Base-by-base conservation (phyloP, 2,888 invertebrate species). In the Drosophila acutilabella region DNA sequence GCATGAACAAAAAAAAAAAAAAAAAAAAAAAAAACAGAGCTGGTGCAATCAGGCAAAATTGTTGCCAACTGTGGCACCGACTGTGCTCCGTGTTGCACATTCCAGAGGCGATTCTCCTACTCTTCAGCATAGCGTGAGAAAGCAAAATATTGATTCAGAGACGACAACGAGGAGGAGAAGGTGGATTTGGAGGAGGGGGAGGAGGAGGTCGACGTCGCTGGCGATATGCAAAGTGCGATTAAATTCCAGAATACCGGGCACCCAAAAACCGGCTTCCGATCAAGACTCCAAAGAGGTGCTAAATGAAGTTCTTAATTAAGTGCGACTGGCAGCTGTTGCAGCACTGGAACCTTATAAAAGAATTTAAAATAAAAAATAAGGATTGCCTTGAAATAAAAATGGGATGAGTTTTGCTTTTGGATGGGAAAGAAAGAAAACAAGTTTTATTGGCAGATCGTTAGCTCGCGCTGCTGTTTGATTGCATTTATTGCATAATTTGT, bases 291-390 rank as follows among this genome's bases (percentile, higher is more conserved):
- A 54, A 87, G 81, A 85, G 85, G 85, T 88, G 85, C 89, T 88
- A 88, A 85, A 86, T 85, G 85, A 85, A 88, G 87, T 86, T 85
- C 89, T 85, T 85, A 85, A 85, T 85, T 85, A 88, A 86, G 89
- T 85, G 87, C 79, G 79, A 88, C 73, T 80, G 83, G 78, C 87
- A 71, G 74, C 67, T 65, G 74, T 69, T 60, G 74, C 52, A 67
- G 62, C 53, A 41, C 20, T 47, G 67, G 36, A 57, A 33, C 45
- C 54, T 47, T 53, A 57, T 20, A 33, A 56, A 42, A 54, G n/a
- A 14, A 56, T 36, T 47, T 38, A 10, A 13, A 53, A 47, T 11
- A 33, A 38, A 45, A 41, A 48, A 45, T 26, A 64, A 58, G 71
- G 57, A 66, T 66, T 74, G 64, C 59, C 33, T 47, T 70, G 64